A percentile compares a stretch with the other conserved stretches of the same genome.
Evolutionary conservation across 2,797 vertebrate genomes (phyloP).

Genomic region (Acropternis orthonyx): DNA sequence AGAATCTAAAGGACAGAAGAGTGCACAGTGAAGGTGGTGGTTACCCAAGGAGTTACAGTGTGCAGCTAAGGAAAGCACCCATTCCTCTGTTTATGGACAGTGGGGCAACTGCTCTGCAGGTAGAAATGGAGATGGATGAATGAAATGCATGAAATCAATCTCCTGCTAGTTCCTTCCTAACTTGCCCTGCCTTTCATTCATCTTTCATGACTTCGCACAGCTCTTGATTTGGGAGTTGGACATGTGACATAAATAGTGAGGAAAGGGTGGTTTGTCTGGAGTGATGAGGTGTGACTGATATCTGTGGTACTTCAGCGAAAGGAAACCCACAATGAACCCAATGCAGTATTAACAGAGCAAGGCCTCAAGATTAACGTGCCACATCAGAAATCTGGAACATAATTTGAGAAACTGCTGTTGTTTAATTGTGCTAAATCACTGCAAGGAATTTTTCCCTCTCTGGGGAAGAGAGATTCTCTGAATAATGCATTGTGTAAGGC

Average conservation of each 20-base stretch:
- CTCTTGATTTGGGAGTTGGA: neutral
- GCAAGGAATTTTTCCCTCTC: neutral
- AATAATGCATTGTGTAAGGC: neutral
- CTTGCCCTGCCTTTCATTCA: neutral
- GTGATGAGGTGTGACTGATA: neutral
- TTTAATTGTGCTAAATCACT: neutral
- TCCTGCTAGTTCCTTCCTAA: neutral
- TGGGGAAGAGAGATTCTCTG: neutral
- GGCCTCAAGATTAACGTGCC: fast-evolving
- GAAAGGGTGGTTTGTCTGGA: neutral
- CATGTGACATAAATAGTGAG: neutral
- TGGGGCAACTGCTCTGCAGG: neutral
- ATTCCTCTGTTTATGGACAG: neutral
- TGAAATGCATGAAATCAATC: neutral
- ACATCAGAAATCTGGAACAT: neutral
- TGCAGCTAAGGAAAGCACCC: neutral
- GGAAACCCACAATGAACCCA: neutral
- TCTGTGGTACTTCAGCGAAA: neutral
- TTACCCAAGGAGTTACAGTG: neutral
- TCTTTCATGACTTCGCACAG: neutral
- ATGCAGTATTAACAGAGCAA: neutral
- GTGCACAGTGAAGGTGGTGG: neutral
- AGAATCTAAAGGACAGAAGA: neutral
- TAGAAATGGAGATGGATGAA: neutral
- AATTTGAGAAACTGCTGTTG: neutral